phyloP scores from a whole-genome alignment of 2,113 vertebrate genomes.

The Rallus limicola region DNA sequence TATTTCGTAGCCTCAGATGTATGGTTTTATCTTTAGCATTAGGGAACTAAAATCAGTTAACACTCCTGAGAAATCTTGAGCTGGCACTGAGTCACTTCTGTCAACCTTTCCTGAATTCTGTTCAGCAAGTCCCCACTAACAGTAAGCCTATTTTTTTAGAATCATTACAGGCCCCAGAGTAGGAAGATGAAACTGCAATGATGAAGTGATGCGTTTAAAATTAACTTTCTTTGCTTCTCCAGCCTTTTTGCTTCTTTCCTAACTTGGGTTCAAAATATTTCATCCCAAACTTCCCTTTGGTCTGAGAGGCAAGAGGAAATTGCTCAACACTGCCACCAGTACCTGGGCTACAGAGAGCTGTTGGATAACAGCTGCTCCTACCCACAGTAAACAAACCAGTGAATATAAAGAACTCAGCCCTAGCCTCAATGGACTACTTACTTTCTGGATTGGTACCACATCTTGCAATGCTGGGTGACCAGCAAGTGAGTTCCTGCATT shows the following conservation, averaged over 20 bases:
- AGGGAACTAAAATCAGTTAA: conserved; percentile 36
- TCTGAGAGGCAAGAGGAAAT: neutral
- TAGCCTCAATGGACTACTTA: neutral
- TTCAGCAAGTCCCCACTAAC: neutral
- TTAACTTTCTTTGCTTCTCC: conserved; percentile 19
- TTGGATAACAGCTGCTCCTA: neutral
- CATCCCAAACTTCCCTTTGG: neutral
- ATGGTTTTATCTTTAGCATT: conserved; percentile 38
- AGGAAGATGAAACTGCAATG: conserved; percentile 43
- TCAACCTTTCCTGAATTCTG: conserved; percentile 40
- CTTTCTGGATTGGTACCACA: neutral
- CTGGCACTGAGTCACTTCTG: conserved; percentile 45
- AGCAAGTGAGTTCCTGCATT: neutral
- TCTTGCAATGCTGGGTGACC: neutral
- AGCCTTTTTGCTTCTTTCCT: neutral
- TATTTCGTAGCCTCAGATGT: neutral
- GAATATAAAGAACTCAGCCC: neutral
- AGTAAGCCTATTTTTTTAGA: conserved; percentile 31
- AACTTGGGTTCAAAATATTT: neutral
- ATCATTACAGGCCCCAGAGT: conserved; percentile 19
- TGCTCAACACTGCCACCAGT: neutral
- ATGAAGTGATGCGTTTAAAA: conserved; percentile 32
- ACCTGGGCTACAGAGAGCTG: neutral
- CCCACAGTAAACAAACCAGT: neutral
- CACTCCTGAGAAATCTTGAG: conserved; percentile 25